Base-by-base conservation (phyloP, 2,797 vertebrate genomes). In the Sebastes iracundus region DNA sequence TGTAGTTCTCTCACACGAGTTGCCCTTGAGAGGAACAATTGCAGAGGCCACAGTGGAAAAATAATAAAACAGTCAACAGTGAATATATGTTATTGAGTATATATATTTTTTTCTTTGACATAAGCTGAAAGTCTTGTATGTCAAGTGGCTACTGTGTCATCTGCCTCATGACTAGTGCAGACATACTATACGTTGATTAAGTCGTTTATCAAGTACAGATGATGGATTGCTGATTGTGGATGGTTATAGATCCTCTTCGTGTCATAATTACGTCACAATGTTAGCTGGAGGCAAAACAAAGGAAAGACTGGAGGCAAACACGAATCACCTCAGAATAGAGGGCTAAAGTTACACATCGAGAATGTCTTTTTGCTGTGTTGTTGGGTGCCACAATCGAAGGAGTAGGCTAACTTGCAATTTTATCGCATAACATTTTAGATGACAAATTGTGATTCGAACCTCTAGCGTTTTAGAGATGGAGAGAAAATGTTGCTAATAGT, bases 331-430 rank as follows among this genome's bases (percentile, higher is more conserved):
- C 35, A 42, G 38, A 42, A 42, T 3, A 42, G 38, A 42, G 38
- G 38, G 38, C 13, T 42, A 42, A 0, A 42, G 38, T 42, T 0
- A 42, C 0, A 0, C 13, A 42, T 42, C 5, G 1, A 42, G 16
- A 42, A 42, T 42, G 38, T 42, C 38, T 0, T 42, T 0, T 38
- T 38, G 35, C 35, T 14, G 35, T 14, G 13, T 38, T 2, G 5
- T 38, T 38, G 13, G 13, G 35, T 38, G 35, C 35, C 35, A 38
- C 13, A 38, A 38, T 38, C 35, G 13, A 38, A 38, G 35, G 35
- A 14, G 1, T 38, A 0, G 35, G 35, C 35, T 38, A 14, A 38
- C 35, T 38, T 38, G 13, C 14, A 42, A 0, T 42, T 42, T 0
- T 42, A 42, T 42, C 38, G 38, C 38, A 42, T 14, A 1, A 42